A percentile compares a stretch with the other conserved stretches of the same genome.
These are phyloP conservation scores for Ostrea edulis DNA, from an alignment of 1,140 invertebrate genomes.

Conservation along the genomic window DNA sequence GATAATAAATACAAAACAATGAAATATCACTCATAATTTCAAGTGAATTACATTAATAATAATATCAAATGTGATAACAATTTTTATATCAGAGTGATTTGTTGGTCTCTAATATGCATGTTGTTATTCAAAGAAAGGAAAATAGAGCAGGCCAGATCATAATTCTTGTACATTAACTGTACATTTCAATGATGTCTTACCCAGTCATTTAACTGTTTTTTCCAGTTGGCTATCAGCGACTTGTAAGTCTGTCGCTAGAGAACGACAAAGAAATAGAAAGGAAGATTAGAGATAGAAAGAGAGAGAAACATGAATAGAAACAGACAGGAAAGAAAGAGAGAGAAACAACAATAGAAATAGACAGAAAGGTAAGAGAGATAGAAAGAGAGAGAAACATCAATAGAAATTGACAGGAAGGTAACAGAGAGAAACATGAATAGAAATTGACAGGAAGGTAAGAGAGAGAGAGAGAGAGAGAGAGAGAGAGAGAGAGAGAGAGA, in stretches of 20 bases:
- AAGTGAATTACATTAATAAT: no score
- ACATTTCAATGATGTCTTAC: not conserved
- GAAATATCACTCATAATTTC: not conserved
- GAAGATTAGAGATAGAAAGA: not conserved
- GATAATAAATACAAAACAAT: no score
- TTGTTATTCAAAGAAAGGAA: no score
- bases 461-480: not conserved
- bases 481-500: not conserved
- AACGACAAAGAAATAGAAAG: conserved; percentile 6
- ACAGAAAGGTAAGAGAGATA: no score
- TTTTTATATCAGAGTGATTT: no score
- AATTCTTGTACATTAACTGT: not conserved
- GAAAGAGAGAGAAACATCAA: no score
- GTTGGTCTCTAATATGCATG: no score
- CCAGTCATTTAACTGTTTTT: conserved; percentile 2
- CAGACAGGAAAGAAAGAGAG: not conserved
- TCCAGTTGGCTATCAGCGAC: conserved; percentile 20
- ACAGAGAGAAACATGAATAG: not conserved
- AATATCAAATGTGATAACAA: no score
- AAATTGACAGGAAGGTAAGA: not conserved
- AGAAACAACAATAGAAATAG: no score
- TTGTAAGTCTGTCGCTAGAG: conserved; percentile 11
- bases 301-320: not conserved
- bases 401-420: no score
- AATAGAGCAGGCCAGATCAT: not conserved